Evolutionary conservation across 1,140 invertebrate genomes (phyloP).

Genomic region (Homalodisca vitripennis): DNA sequence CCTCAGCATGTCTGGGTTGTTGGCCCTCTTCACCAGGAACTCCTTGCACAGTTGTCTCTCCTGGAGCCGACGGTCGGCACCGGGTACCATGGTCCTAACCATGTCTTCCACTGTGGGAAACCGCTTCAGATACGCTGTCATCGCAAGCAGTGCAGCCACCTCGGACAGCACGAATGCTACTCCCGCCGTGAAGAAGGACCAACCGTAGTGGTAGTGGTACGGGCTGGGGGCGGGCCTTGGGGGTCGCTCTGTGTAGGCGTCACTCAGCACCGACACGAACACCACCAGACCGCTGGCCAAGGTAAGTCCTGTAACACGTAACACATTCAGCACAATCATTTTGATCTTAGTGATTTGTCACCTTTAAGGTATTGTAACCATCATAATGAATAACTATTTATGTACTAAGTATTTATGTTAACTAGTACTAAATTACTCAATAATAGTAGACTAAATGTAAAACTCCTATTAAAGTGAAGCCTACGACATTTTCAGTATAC

Average conservation of each 20-base stretch:
- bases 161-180: slow-evolving; percentile 64
- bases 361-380: too few species aligned
- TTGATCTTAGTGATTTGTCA: too few species aligned
- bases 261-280: slow-evolving; percentile 61
- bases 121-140: slow-evolving; percentile 61
- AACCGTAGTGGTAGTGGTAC: slow-evolving; percentile 65
- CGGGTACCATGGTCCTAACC: slow-evolving; percentile 63
- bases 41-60: slow-evolving; percentile 16
- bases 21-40: slow-evolving; percentile 17
- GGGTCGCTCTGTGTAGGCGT: slow-evolving; percentile 54
- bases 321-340: too few species aligned
- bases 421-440: too few species aligned
- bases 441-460: too few species aligned
- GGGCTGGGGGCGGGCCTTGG: slow-evolving; percentile 28
- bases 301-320: slow-evolving; percentile 61
- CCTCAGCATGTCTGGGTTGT: slow-evolving; percentile 18
- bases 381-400: too few species aligned
- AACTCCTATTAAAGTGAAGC: too few species aligned
- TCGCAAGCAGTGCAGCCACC: slow-evolving; percentile 59
- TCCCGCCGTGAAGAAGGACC: slow-evolving; percentile 68
- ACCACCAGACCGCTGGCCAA: slow-evolving; percentile 62
- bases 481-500: too few species aligned
- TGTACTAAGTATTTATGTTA: too few species aligned
- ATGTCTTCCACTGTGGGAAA: slow-evolving; percentile 64
- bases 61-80: slow-evolving; percentile 56